Evolutionary conservation across 2,888 invertebrate species (phyloP), one percentile per base, ranked within the genome.

Genomic region (Plagodis pulveraria): DNA sequence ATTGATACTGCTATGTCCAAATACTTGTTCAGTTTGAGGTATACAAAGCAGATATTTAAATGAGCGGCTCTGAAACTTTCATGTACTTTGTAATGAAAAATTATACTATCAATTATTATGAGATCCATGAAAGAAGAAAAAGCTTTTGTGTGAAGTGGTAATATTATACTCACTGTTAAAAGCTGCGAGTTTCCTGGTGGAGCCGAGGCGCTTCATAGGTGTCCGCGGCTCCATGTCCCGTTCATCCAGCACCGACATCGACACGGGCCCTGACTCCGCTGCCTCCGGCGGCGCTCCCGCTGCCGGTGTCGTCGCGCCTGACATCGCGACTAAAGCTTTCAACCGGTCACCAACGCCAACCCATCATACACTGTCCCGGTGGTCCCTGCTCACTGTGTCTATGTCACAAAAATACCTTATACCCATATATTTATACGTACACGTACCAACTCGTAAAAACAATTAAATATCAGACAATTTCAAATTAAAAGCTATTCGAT

Each of bases 241-340:
- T 81, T 96, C 96, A 87, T 96, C 96, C 94, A 96, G 95, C 79
- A 84, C 86, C 98, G 62, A 96, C 95, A 56, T 97, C 96, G 87
- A 98, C 96, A 52, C 94, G 97, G 98, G 98, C 8, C 99, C 98
- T 86, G 99, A 11, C 0, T 5, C 97, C 96, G 87, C 98, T 96
- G 52, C 94, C 97, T 97, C 98, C 8, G 99, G 98, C 86, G 99
- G 98, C 69, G 87, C 98, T 96, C 52, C 94, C 97, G 98, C 98
- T 7, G 99, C 98, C 86, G 99, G 98, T 69, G 96, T 94, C 11
- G 98, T 74, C 42, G 81, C 77, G 57, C 10, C 94, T 97, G 98
- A 55, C 59, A 59, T 52, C n/a, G 81, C 78, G 60, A 6, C 50
- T 12, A 46, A 0, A 22, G 32, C 48, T 0, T 34, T 9, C 36